Evolutionary conservation across 2,113 vertebrate genomes (phyloP).

Genomic region (Baryphthengus martii): DNA sequence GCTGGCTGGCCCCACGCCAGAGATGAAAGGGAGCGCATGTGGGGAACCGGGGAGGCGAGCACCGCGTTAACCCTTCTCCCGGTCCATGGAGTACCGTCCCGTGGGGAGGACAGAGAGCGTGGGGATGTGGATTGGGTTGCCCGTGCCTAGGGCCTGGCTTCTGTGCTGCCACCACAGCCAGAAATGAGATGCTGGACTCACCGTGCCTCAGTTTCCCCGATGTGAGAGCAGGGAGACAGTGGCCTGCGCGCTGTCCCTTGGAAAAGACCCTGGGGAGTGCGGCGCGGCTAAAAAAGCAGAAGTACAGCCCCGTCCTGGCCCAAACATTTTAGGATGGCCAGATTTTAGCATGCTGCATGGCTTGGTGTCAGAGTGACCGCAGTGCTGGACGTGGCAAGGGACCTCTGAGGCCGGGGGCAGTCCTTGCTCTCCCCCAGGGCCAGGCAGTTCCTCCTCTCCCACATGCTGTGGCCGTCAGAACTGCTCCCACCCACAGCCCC

Average conservation of each 20-base stretch:
- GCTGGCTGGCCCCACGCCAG: constrained; percentile 64
- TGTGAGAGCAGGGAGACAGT: neutral
- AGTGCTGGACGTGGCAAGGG: neutral
- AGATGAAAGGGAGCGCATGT: constrained; percentile 60
- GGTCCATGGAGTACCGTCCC: neutral
- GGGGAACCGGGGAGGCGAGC: constrained; percentile 61
- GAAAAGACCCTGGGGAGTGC: neutral
- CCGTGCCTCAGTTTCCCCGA: neutral
- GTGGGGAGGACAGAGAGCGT: fast-evolving
- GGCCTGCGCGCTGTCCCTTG: neutral
- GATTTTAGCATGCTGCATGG: neutral
- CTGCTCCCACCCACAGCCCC: neutral
- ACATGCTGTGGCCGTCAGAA: fast-evolving
- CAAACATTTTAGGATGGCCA: fast-evolving
- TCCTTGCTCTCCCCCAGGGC: neutral
- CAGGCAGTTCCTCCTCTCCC: neutral
- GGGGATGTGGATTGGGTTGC: fast-evolving
- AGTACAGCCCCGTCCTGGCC: neutral
- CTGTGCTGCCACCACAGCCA: neutral
- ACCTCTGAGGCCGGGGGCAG: neutral
- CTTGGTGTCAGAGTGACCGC: neutral
- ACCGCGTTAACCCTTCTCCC: constrained; percentile 38
- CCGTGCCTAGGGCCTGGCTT: fast-evolving
- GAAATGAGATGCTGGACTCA: fast-evolving
- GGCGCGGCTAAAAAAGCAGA: fast-evolving